phyloP scores from a whole-genome alignment of 1,140 invertebrate genomes.

The Parasteatoda tepidariorum region DNA sequence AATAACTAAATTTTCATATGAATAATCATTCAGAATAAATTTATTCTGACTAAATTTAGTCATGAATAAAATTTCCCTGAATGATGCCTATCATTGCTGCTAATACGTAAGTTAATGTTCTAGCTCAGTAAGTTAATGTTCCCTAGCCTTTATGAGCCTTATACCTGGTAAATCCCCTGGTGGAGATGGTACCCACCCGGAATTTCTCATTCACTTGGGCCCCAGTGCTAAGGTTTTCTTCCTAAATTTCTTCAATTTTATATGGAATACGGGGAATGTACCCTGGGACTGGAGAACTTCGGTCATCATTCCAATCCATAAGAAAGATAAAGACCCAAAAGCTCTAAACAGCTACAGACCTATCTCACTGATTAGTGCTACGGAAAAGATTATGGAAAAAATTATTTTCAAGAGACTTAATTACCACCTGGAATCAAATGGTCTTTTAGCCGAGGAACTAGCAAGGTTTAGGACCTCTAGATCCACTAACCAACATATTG shows the following conservation, averaged over 20 bases:
- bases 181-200: not conserved
- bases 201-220: slow-evolving; percentile 16
- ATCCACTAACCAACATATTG: slow-evolving; percentile 13
- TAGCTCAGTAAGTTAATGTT: too few relatives aligned
- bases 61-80: too few relatives aligned
- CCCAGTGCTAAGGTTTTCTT: not conserved
- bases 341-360: slow-evolving; percentile 8
- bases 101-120: too few relatives aligned
- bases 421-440: not conserved
- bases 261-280: slow-evolving; percentile 1
- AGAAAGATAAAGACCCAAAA: slow-evolving; percentile 2
- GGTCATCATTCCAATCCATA: slow-evolving; percentile 27
- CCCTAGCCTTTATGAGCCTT: not conserved
- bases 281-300: not conserved
- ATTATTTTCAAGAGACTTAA: not conserved
- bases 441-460: not conserved
- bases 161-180: slow-evolving; percentile 22
- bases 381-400: slow-evolving; percentile 31
- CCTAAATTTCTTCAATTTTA: slow-evolving; percentile 1
- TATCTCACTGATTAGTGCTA: not conserved
- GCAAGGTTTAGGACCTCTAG: not conserved
- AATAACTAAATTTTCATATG: too few relatives aligned
- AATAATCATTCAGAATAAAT: too few relatives aligned
- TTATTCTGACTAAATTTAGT: too few relatives aligned
- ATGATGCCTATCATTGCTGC: too few relatives aligned